Percentiles rank a stretch among this genome's conserved stretches.
Evolutionary conservation across 2,888 invertebrate species (phyloP).

Genomic region (Cephus nigrinus): DNA sequence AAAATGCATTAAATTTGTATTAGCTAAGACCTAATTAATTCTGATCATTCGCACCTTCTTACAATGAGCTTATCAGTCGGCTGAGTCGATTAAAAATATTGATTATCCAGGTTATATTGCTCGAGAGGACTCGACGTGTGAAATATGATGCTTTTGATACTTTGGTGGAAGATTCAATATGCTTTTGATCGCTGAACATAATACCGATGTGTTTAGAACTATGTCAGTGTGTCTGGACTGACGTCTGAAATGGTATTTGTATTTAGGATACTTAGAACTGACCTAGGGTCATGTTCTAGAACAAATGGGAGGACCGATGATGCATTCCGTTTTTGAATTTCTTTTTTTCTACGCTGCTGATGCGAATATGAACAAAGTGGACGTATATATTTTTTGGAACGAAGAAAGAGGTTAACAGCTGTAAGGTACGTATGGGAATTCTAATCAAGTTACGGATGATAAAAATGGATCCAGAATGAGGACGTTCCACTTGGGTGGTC

Average conservation of each 20-base stretch:
- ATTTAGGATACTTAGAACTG: neutral
- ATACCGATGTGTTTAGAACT: neutral
- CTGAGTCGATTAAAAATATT: neutral
- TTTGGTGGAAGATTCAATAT: neutral
- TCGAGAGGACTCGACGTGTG: neutral
- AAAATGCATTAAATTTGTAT: neutral
- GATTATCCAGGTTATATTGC: neutral
- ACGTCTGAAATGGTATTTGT: neutral
- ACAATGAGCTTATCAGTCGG: neutral
- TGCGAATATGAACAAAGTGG: neutral
- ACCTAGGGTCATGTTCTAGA: neutral
- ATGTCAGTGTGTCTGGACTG: neutral
- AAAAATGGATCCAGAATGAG: neutral
- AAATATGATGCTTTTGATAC: constrained; percentile 1
- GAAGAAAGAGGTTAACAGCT: neutral
- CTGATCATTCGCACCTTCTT: neutral
- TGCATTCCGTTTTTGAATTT: neutral
- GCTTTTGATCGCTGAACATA: constrained; percentile 4
- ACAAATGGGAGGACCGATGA: neutral
- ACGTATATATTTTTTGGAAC: neutral
- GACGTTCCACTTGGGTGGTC: constrained; percentile 14
- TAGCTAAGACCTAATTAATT: neutral
- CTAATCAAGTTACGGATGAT: neutral
- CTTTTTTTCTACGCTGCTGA: neutral
- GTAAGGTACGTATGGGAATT: neutral